phyloP scores from a whole-genome alignment of 2,888 invertebrate species.

The Escarpia spicata region DNA sequence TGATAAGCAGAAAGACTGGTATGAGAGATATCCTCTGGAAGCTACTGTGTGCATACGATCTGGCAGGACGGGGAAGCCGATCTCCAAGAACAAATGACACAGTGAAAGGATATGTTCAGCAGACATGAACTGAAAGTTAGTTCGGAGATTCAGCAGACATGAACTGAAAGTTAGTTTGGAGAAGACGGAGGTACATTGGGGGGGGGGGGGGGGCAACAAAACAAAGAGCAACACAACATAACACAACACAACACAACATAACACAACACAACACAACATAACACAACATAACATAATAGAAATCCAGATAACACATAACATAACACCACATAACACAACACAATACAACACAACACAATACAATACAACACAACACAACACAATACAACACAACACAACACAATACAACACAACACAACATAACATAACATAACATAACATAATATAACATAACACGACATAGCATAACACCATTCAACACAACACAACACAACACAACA shows the following conservation, averaged over 20 bases:
- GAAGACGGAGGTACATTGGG: too few species aligned
- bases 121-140: too few species aligned
- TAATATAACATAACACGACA: not conserved
- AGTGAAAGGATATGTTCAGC: too few species aligned
- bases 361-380: not conserved
- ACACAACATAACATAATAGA: not conserved
- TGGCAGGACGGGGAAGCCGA: too few species aligned
- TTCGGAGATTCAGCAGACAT: too few species aligned
- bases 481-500: not conserved
- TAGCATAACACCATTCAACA: not conserved
- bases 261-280: slow-evolving; percentile 9
- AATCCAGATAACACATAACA: not conserved
- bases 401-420: not conserved
- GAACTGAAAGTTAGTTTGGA: too few species aligned
- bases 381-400: not conserved
- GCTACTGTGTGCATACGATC: too few species aligned
- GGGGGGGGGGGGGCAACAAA: too few species aligned
- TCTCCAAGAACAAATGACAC: too few species aligned
- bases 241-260: slow-evolving; percentile 8
- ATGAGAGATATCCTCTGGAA: too few species aligned
- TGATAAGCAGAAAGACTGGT: too few species aligned
- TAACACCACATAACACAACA: not conserved
- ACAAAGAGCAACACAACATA: not conserved
- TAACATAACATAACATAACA: not conserved
- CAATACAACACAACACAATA: too few species aligned